These are phyloP conservation scores for Leptobrachium leishanense DNA, from an alignment of 2,113 vertebrate species.

Conservation along the genomic window DNA sequence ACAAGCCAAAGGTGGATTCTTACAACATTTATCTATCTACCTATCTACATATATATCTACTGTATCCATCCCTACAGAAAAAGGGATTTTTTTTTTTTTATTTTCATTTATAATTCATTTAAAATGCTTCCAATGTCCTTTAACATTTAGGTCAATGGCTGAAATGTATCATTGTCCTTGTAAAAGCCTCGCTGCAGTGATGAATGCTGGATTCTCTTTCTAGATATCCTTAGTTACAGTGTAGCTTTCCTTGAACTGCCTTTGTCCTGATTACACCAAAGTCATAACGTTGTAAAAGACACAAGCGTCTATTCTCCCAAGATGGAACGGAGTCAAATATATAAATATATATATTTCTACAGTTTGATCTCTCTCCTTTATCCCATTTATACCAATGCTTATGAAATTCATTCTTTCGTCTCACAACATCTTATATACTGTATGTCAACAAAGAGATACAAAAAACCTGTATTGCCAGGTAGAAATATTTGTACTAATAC, in stretches of 20 bases:
- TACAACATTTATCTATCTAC: too few relatives aligned
- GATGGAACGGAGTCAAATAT: constrained; percentile 4
- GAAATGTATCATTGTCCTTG: too few relatives aligned
- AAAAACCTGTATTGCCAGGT: too few relatives aligned
- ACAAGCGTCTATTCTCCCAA: constrained; percentile 17
- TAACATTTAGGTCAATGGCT: constrained; percentile 56
- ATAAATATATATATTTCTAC: not conserved
- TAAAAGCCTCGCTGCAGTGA: too few relatives aligned
- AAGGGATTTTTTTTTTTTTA: not conserved
- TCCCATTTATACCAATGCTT: too few relatives aligned
- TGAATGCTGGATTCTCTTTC: constrained; percentile 47
- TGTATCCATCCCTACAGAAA: too few relatives aligned
- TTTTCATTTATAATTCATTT: not conserved
- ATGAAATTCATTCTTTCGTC: too few relatives aligned
- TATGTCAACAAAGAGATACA: too few relatives aligned
- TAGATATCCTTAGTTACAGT: not conserved
- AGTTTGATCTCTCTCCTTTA: not conserved
- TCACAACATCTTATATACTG: too few relatives aligned
- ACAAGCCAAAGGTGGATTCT: too few relatives aligned
- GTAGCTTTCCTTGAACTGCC: constrained; percentile 36
- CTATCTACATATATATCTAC: too few relatives aligned
- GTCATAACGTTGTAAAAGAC: not conserved
- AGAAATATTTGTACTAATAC: constrained; percentile 21
- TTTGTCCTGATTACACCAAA: constrained; percentile 11
- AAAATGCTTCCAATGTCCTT: constrained; percentile 53